Percentiles rank a stretch among this genome's conserved stretches.
phyloP scores from a whole-genome alignment of 1,140 invertebrate genomes.

The Drosophila kepulauana region DNA sequence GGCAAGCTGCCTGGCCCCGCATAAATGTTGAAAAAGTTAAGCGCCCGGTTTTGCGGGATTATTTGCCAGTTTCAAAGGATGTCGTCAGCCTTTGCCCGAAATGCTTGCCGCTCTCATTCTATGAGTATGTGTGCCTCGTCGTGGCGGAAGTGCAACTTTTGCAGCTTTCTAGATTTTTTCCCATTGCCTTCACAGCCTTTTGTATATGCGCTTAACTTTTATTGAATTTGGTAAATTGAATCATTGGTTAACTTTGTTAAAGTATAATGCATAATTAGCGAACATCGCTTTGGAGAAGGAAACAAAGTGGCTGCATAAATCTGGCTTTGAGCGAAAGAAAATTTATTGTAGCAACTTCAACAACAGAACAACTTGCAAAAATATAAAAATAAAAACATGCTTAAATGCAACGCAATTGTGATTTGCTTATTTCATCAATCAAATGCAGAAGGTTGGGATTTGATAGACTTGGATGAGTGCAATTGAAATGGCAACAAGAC shows the following conservation, averaged over 20 bases:
- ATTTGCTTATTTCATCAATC: constrained; percentile 2
- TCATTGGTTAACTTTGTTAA: constrained; percentile 68
- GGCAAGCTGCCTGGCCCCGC: constrained; percentile 33
- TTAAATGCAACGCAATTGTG: background rate
- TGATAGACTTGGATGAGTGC: background rate
- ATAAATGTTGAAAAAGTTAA: constrained; percentile 79
- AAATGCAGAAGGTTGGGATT: background rate
- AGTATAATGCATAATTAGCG: constrained; percentile 35
- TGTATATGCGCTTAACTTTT: constrained; percentile 41
- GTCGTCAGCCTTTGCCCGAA: constrained; percentile 60
- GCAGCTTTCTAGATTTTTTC: constrained; percentile 37
- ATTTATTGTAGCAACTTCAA: no score
- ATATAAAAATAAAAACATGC: background rate
- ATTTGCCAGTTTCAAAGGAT: constrained; percentile 77
- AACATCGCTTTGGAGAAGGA: background rate
- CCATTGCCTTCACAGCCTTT: constrained; percentile 13
- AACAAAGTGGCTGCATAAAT: background rate
- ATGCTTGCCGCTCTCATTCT: background rate
- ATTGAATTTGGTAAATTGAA: constrained; percentile 76
- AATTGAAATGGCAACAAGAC: background rate
- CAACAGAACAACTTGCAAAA: background rate
- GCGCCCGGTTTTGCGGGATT: constrained; percentile 78
- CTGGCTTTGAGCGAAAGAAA: background rate
- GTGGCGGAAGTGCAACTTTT: constrained; percentile 31
- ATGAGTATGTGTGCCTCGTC: background rate